Evolutionary conservation across 2,888 invertebrate genomes (phyloP), one percentile per base, ranked within the genome.

Genomic region (Hanleya hanleyi): DNA sequence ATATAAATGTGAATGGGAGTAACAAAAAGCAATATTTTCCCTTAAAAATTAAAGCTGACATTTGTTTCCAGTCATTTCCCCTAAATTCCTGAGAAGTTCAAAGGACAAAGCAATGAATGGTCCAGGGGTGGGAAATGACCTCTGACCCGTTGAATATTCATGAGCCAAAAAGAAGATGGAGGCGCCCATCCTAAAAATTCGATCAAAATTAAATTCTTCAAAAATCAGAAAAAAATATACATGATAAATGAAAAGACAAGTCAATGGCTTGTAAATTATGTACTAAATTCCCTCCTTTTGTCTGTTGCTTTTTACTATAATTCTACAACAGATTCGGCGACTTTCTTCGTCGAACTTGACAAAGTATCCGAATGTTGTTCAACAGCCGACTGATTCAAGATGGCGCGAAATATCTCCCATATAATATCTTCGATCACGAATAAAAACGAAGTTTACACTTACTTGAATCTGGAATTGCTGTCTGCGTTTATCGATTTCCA

Each of bases 381-480:
- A 32, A 57, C 57, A 32, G 29, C 32, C 12, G 29, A 57, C 57
- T 2, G 18, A 32, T 22, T 15, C 57, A 57, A 57, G 57, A 57
- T 57, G 57, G 57, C 57, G 57, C 57, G 57, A 57, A 57, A 57
- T 22, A 57, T 57, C 57, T 32, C 3, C 57, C 26, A 57, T 22
- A 57, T 57, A 22, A 57, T 57, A 1, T 12, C 15, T 57, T 22
- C 15, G 26, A 29, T 57, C 26, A 22, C 35, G 18, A 66, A 22
- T 6, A 12, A 35, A 35, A 57, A 70, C 61, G 15, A 65, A 36
- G 51, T 33, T 32, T 29, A 49, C 51, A 67, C 74, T 73, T 80
- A 87, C 87, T 83, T 87, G 84, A 69, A 87, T 87, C 72, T 83
- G 80, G 70, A 83, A 86, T 61, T 86, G 84, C 68, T 83, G 82